These are phyloP conservation scores for Alosa sapidissima DNA, from an alignment of 2,797 vertebrate genomes.

Conservation along the genomic window DNA sequence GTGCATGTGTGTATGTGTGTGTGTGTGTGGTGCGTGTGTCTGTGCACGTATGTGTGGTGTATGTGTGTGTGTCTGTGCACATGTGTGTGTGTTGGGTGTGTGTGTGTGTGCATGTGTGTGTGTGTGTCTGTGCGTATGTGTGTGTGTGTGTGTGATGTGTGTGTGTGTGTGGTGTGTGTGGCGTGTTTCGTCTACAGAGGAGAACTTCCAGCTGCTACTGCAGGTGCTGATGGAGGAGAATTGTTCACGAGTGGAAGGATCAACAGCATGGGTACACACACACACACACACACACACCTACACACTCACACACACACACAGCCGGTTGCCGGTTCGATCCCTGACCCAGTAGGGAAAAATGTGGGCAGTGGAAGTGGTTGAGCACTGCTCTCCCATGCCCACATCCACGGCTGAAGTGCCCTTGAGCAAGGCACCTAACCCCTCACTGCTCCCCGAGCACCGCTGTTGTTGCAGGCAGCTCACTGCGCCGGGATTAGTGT, in stretches of 20 bases:
- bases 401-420: too few species aligned
- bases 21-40: conserved; percentile 2
- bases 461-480: too few species aligned
- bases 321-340: too few species aligned
- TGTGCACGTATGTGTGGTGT: background rate
- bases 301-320: background rate
- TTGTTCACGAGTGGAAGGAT: background rate
- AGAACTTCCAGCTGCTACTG: conserved; percentile 71
- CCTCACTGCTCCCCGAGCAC: too few species aligned
- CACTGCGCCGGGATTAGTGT: too few species aligned
- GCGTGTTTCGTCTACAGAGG: conserved; percentile 58
- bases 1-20: background rate
- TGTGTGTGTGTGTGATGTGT: background rate
- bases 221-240: conserved; percentile 70
- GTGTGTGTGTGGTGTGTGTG: background rate
- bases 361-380: too few species aligned
- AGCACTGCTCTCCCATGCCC: too few species aligned
- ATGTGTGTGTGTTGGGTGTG: background rate
- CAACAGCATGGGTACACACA: background rate
- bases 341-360: too few species aligned
- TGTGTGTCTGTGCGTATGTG: background rate
- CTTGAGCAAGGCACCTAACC: too few species aligned
- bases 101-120: background rate
- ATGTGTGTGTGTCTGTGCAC: background rate
- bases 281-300: background rate